A percentile compares a stretch with the other conserved stretches of the same genome.
phyloP scores from a whole-genome alignment of 2,797 vertebrate species.

The Paguma larvata region DNA sequence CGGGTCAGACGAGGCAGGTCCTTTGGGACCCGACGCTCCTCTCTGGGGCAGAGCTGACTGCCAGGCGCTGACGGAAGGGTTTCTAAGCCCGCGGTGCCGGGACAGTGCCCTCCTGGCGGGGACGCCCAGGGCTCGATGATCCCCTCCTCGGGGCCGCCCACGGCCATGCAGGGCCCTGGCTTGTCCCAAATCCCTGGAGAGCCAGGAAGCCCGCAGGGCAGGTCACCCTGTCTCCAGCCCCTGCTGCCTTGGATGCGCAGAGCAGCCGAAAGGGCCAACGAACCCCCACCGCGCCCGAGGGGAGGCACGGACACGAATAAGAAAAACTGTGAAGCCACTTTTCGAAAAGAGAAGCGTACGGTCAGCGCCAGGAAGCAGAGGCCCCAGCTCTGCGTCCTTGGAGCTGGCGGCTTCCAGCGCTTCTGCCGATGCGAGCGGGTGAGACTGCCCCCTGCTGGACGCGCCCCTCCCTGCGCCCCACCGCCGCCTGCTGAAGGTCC shows the following conservation, averaged over 20 bases:
- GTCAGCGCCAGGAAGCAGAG: accelerated
- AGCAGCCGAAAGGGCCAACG: not conserved
- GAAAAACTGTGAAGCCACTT: not conserved
- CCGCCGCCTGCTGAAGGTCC: not conserved
- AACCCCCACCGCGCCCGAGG: not conserved
- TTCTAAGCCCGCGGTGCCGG: accelerated
- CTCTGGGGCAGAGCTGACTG: not conserved
- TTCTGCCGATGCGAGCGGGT: not conserved
- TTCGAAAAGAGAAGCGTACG: accelerated
- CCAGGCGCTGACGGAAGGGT: not conserved
- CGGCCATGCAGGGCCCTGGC: not conserved
- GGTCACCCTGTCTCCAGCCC: not conserved
- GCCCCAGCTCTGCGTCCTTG: not conserved
- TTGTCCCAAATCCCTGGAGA: not conserved
- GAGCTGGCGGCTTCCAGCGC: not conserved
- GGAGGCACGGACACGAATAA: accelerated
- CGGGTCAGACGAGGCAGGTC: not conserved
- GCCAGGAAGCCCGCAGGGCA: not conserved
- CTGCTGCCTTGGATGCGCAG: accelerated
- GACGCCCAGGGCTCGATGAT: not conserved
- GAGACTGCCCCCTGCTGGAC: conserved; percentile 60
- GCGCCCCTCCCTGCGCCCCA: accelerated
- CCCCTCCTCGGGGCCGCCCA: not conserved
- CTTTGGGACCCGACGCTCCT: not conserved
- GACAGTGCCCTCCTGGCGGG: not conserved